Conservation (phyloP, 1,140 invertebrate genomes). For the Stegodyphus dumicola region DNA sequence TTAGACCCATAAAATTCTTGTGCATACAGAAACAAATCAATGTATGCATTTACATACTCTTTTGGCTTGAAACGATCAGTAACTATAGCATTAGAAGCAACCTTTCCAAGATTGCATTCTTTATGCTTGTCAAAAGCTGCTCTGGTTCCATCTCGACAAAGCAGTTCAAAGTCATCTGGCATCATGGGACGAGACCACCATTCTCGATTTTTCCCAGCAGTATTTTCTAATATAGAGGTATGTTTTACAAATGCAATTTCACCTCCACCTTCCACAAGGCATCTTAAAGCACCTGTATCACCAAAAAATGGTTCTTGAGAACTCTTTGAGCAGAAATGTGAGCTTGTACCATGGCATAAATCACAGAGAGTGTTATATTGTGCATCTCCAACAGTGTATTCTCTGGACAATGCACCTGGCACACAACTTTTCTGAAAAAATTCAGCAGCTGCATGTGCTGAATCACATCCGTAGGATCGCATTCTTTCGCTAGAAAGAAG, state of each 20-base stretch:
- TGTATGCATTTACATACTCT: slow-evolving; percentile 83
- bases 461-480: slow-evolving; percentile 89
- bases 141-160: slow-evolving; percentile 89
- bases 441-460: slow-evolving; percentile 86
- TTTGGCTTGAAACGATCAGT: slow-evolving; percentile 82
- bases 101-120: slow-evolving; percentile 88
- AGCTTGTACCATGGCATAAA: slow-evolving; percentile 89
- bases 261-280: slow-evolving; percentile 93
- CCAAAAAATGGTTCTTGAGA: slow-evolving; percentile 91
- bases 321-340: slow-evolving; percentile 82
- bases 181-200: slow-evolving; percentile 94
- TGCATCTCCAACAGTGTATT: slow-evolving; percentile 70
- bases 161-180: slow-evolving; percentile 89
- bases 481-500: slow-evolving; percentile 94
- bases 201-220: slow-evolving; percentile 87
- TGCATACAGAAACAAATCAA: slow-evolving; percentile 89
- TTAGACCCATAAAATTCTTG: slow-evolving; percentile 91
- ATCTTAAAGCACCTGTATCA: slow-evolving; percentile 89
- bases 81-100: slow-evolving; percentile 91
- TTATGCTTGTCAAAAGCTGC: slow-evolving; percentile 63
- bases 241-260: slow-evolving; percentile 93
- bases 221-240: slow-evolving; percentile 90
- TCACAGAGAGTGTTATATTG: slow-evolving; percentile 82
- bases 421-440: slow-evolving; percentile 81
- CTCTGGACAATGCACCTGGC: slow-evolving; percentile 71